A percentile compares a stretch with the other conserved stretches of the same genome.
Evolutionary conservation across 2,113 vertebrate genomes (phyloP).

Genomic region (Sterrhoptilus dennistouni): DNA sequence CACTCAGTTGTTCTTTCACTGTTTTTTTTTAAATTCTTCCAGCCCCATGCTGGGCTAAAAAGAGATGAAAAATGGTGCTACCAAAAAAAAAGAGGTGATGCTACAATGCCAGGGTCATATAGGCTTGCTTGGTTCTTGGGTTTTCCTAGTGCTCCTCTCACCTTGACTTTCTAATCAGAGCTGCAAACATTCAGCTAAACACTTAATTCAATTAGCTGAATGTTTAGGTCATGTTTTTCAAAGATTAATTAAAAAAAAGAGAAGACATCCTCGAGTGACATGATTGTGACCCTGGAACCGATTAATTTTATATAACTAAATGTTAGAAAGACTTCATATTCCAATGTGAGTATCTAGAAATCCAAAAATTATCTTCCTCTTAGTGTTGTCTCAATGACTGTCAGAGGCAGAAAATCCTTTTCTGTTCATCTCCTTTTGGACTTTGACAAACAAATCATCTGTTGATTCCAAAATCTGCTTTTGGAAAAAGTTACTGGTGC

Average conservation of each 20-base stretch:
- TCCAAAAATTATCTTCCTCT: neutral
- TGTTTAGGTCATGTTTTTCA: neutral
- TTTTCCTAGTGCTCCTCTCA: neutral
- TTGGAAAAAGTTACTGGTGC: neutral
- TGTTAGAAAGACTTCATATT: neutral
- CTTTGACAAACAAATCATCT: neutral
- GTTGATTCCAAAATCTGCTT: neutral
- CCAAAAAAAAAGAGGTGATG: neutral
- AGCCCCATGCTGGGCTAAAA: neutral
- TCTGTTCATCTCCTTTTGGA: neutral
- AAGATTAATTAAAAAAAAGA: neutral
- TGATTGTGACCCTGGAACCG: neutral
- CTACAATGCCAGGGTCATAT: neutral
- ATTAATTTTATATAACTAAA: neutral
- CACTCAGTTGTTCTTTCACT: conserved; percentile 78
- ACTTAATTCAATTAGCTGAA: neutral
- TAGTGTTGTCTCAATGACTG: neutral
- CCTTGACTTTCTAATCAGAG: neutral
- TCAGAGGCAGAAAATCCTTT: neutral
- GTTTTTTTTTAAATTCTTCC: conserved; percentile 82
- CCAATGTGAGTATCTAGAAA: neutral
- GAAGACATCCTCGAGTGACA: neutral
- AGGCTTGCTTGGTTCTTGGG: neutral
- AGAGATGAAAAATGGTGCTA: conserved; percentile 18
- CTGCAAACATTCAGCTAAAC: neutral